Evolutionary conservation across 2,888 invertebrate species (phyloP).

Genomic region (Drosophila infuscata): DNA sequence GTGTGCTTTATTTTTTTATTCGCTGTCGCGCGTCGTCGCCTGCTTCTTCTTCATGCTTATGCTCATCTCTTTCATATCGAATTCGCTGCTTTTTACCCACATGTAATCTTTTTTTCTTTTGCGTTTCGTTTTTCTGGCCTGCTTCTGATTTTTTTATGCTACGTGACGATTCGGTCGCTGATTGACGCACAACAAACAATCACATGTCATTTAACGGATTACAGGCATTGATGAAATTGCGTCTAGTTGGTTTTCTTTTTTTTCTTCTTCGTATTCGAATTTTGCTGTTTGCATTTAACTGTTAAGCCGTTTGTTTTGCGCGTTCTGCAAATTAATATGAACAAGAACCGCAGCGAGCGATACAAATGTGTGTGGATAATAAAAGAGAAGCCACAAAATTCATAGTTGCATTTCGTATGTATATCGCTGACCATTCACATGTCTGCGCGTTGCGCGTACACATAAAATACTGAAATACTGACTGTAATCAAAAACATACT

Average conservation of each 20-base stretch:
- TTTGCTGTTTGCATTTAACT: constrained; percentile 36
- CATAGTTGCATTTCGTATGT: constrained; percentile 33
- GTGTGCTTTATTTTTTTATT: constrained; percentile 23
- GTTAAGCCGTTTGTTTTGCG: constrained; percentile 54
- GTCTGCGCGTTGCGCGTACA: background rate
- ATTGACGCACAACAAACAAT: constrained; percentile 39
- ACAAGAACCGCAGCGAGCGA: constrained; percentile 54
- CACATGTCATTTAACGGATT: constrained; percentile 39
- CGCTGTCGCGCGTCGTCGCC: constrained; percentile 36
- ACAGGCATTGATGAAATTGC: constrained; percentile 35
- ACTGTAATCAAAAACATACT: background rate
- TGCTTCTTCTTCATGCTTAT: constrained; percentile 20
- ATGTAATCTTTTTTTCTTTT: constrained; percentile 50
- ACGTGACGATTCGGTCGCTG: constrained; percentile 43
- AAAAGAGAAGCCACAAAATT: constrained; percentile 48
- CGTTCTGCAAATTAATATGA: constrained; percentile 56
- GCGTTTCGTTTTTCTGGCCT: constrained; percentile 27
- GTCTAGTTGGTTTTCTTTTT: constrained; percentile 21
- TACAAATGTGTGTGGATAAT: constrained; percentile 53
- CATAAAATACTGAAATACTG: background rate
- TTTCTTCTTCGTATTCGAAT: constrained; percentile 44
- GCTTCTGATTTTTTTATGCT: constrained; percentile 47
- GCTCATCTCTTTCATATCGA: constrained; percentile 39
- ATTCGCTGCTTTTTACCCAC: constrained; percentile 48
- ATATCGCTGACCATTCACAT: constrained; percentile 20